Evolutionary conservation across 2,113 vertebrate genomes (phyloP).

Genomic region (Etheostoma cragini): DNA sequence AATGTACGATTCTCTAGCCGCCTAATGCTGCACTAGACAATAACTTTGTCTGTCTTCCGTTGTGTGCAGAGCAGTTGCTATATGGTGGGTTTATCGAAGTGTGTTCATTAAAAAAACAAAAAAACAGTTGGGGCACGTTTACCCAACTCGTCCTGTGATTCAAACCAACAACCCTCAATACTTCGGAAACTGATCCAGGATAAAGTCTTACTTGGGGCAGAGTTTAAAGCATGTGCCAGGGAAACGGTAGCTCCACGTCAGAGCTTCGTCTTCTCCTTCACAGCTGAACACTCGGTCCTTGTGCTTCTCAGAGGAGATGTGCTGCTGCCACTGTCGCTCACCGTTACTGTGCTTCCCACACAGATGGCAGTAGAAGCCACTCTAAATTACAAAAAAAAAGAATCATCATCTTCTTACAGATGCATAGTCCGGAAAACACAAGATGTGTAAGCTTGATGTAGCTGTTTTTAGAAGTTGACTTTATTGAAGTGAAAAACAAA

Average conservation of each 20-base stretch:
- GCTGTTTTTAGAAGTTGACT: neutral
- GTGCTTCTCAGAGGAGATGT: constrained; percentile 95
- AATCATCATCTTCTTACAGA: neutral
- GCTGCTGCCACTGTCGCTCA: constrained; percentile 96
- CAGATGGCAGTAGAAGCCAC: constrained; percentile 92
- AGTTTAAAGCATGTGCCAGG: constrained; percentile 89
- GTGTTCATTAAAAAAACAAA: too few relatives aligned
- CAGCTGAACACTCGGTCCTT: constrained; percentile 95
- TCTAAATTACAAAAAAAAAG: constrained; percentile 74
- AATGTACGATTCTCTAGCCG: neutral
- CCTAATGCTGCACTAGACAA: too few relatives aligned
- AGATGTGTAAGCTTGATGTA: neutral
- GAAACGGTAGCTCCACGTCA: constrained; percentile 92
- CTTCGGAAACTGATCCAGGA: neutral
- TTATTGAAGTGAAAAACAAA: neutral
- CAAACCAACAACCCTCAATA: neutral
- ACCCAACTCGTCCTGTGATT: neutral
- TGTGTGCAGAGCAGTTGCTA: too few relatives aligned
- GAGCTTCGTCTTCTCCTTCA: constrained; percentile 90
- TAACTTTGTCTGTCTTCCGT: too few relatives aligned
- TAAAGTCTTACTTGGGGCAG: constrained; percentile 83
- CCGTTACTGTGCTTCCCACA: constrained; percentile 97
- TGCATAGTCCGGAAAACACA: neutral
- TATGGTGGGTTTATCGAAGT: too few relatives aligned
- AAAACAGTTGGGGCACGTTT: too few relatives aligned